Conservation (phyloP, 2,113 vertebrate genomes). For the Paratilapia polleni region DNA sequence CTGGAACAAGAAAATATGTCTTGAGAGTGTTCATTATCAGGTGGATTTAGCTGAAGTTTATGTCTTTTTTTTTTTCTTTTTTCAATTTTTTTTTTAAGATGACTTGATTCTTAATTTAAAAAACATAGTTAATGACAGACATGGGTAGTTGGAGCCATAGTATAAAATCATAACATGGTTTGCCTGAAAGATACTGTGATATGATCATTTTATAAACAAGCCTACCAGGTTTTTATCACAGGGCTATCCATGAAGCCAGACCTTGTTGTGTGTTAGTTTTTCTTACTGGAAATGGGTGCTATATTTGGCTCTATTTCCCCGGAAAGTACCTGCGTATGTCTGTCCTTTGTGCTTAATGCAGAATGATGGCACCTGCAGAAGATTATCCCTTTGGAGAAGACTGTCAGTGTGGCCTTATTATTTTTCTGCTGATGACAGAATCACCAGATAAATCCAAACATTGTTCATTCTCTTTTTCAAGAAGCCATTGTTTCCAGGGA, state of each 20-base stretch:
- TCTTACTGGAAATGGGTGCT: conserved; percentile 47
- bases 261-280: conserved; percentile 33
- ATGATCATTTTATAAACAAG: not conserved
- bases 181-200: not conserved
- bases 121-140: not conserved
- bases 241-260: not conserved
- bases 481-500: conserved; percentile 11
- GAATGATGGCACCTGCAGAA: conserved; percentile 58
- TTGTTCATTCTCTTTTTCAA: conserved; percentile 5
- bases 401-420: conserved; percentile 34
- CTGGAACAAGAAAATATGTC: not conserved
- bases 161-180: not conserved
- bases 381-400: conserved; percentile 33
- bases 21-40: not conserved
- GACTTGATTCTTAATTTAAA: not conserved
- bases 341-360: conserved; percentile 46
- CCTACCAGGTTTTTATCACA: not conserved
- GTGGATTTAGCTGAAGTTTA: not conserved
- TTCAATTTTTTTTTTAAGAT: no score
- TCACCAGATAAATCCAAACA: not conserved
- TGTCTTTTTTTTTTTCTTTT: not conserved
- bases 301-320: conserved; percentile 49
- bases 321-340: conserved; percentile 40
- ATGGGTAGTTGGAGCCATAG: not conserved
- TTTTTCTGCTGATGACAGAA: conserved; percentile 25